These are phyloP conservation scores for Nephrotoma flavescens DNA, from an alignment of 2,888 invertebrate species.

Conservation along the genomic window DNA sequence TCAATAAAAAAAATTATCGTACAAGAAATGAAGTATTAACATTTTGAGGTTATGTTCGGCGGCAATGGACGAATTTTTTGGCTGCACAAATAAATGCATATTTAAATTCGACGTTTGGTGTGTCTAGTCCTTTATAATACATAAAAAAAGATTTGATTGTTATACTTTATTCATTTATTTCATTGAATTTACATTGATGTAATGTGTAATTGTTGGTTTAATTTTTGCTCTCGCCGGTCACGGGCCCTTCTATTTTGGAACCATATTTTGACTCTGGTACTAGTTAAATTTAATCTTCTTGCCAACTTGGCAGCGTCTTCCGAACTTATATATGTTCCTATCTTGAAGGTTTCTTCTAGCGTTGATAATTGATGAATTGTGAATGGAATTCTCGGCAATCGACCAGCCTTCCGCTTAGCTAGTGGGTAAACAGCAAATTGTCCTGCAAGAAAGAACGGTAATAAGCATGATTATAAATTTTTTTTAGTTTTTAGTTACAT, in stretches of 20 bases:
- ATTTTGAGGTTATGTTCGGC: too few species aligned
- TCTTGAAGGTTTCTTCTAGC: conserved; percentile 47
- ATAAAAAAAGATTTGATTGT: too few species aligned
- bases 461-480: not conserved
- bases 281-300: conserved; percentile 41
- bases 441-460: conserved; percentile 15
- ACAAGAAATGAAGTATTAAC: too few species aligned
- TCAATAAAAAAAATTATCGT: too few species aligned
- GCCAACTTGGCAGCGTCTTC: conserved; percentile 49
- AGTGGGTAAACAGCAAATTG: conserved; percentile 23
- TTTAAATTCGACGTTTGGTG: too few species aligned
- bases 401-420: conserved; percentile 39
- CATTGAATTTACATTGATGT: too few species aligned
- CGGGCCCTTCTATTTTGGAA: conserved; percentile 68
- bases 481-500: too few species aligned
- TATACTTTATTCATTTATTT: too few species aligned
- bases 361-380: conserved; percentile 46
- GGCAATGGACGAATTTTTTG: too few species aligned
- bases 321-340: conserved; percentile 48
- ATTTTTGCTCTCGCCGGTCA: conserved; percentile 48
- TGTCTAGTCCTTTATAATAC: too few species aligned
- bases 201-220: too few species aligned
- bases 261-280: conserved; percentile 62
- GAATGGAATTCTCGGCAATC: conserved; percentile 55
- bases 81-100: too few species aligned